Conservation (phyloP, 23 tunicate genomes). For the Halocynthia roretzi region DNA sequence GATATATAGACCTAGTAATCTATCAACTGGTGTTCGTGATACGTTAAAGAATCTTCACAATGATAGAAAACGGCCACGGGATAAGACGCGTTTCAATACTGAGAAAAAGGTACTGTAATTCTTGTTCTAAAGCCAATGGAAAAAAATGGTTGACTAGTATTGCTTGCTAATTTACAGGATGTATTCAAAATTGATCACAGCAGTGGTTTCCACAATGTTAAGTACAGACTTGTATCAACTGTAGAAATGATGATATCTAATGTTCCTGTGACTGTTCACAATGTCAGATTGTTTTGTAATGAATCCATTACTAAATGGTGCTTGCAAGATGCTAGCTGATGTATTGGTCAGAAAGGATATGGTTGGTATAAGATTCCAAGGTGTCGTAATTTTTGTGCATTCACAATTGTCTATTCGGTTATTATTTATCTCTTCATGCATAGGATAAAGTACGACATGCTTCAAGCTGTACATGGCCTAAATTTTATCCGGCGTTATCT, state of each 20-base stretch:
- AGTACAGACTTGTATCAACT: not conserved
- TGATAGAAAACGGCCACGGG: constrained; percentile 5
- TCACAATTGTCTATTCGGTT: too few species aligned
- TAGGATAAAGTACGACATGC: too few species aligned
- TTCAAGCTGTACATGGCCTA: too few species aligned
- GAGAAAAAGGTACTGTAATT: not conserved
- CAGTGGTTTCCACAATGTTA: constrained; percentile 13
- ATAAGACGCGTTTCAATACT: not conserved
- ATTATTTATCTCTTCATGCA: too few species aligned
- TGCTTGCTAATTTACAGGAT: constrained; percentile 7
- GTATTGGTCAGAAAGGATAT: too few species aligned
- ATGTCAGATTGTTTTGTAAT: constrained; percentile 5
- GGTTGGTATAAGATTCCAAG: too few species aligned
- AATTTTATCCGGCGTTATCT: too few species aligned
- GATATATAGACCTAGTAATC: constrained; percentile 9
- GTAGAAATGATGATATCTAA: constrained; percentile 3
- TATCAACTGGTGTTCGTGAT: constrained; percentile 8
- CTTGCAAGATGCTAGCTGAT: not conserved
- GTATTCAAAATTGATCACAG: constrained; percentile 1
- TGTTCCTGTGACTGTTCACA: constrained; percentile 1
- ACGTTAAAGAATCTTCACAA: constrained; percentile 16
- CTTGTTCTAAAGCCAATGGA: not conserved
- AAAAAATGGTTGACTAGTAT: not conserved
- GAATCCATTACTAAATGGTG: not conserved
- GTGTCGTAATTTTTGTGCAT: too few species aligned